Conservation (phyloP, 1,140 invertebrate genomes). For the Aphaenogaster floridana region DNA sequence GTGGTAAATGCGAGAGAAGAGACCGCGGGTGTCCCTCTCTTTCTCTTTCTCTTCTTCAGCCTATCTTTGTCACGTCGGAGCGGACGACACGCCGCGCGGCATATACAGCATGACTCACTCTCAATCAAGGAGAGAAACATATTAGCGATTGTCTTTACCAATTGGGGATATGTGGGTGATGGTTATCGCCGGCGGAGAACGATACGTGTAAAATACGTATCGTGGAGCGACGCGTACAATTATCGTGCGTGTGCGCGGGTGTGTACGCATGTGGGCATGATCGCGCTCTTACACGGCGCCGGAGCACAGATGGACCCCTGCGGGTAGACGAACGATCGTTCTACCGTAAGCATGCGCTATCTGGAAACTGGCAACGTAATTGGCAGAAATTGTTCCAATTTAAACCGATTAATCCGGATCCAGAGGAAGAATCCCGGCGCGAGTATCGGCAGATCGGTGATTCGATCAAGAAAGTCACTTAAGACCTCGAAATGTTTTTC, state of each 20-base stretch:
- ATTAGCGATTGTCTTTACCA: constrained; percentile 84
- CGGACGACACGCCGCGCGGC: constrained; percentile 49
- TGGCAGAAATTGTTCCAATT: constrained; percentile 72
- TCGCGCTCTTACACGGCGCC: constrained; percentile 40
- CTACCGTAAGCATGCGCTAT: constrained; percentile 69
- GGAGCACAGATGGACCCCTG: constrained; percentile 81
- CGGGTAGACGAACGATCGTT: constrained; percentile 78
- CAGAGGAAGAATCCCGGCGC: constrained; percentile 63
- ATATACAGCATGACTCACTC: constrained; percentile 79
- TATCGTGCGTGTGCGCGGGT: constrained; percentile 23
- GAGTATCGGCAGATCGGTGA: constrained; percentile 65
- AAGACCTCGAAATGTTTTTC: not conserved
- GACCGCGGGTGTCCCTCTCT: constrained; percentile 34
- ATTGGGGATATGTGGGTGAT: constrained; percentile 84
- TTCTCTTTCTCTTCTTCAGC: not conserved
- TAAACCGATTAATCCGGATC: constrained; percentile 72
- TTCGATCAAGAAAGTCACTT: constrained; percentile 28
- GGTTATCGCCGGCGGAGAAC: constrained; percentile 70
- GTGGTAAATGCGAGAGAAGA: constrained; percentile 63
- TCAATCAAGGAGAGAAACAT: constrained; percentile 84
- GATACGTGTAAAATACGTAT: constrained; percentile 67
- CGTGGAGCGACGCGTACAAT: constrained; percentile 34
- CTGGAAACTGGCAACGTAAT: constrained; percentile 74
- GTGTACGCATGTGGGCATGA: constrained; percentile 27
- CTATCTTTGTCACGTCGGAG: constrained; percentile 1